Conservation (phyloP, 1,140 invertebrate species). For the Cydia fagiglandana region DNA sequence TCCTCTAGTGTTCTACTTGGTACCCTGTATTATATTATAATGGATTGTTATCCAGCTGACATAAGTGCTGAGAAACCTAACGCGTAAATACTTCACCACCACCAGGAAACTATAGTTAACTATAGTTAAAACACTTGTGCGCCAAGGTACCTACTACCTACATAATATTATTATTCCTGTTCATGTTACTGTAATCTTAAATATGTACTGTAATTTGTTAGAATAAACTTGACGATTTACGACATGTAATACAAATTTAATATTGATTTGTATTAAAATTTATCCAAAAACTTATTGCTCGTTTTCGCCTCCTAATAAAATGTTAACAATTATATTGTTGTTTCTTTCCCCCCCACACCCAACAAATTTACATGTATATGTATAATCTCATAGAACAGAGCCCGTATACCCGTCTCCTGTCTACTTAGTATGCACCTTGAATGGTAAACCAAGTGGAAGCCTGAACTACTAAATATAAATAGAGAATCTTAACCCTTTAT, state of each 20-base stretch:
- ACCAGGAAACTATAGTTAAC: neutral
- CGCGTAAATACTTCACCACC: neutral
- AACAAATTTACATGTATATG: too few relatives aligned
- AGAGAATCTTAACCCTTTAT: too few relatives aligned
- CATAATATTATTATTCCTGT: slow-evolving; percentile 68
- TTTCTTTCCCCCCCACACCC: slow-evolving; percentile 43
- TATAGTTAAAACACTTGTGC: slow-evolving; percentile 25
- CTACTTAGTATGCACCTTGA: too few relatives aligned
- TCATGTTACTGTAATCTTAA: slow-evolving; percentile 77
- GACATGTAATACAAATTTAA: slow-evolving; percentile 69
- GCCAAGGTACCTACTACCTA: slow-evolving; percentile 35
- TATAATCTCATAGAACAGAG: too few relatives aligned
- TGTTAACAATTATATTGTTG: slow-evolving; percentile 71
- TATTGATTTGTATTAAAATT: slow-evolving; percentile 76
- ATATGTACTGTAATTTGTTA: slow-evolving; percentile 72
- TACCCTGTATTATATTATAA: neutral
- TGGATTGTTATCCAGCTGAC: neutral
- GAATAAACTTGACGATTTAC: slow-evolving; percentile 71
- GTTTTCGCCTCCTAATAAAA: slow-evolving; percentile 79
- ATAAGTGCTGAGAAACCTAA: neutral
- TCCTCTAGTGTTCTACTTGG: slow-evolving; percentile 13
- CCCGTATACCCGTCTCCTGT: too few relatives aligned
- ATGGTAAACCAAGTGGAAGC: too few relatives aligned
- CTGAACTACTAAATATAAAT: too few relatives aligned
- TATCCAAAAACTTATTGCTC: slow-evolving; percentile 76